Conservation (phyloP, 2,797 vertebrate species). For the Sphaeramia orbicularis region DNA sequence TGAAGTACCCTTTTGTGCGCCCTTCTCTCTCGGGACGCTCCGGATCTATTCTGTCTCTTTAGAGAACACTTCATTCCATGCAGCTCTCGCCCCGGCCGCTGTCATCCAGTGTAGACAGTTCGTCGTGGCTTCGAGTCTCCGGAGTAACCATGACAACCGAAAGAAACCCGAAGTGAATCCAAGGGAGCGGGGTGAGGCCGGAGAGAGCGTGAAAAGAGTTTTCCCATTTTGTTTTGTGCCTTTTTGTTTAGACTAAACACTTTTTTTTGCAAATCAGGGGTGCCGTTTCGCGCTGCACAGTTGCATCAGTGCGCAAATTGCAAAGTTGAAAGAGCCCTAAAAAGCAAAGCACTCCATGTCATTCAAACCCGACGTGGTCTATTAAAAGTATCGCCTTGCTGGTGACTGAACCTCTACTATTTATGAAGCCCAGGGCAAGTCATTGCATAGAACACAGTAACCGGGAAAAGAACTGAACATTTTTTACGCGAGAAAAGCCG, state of each 20-base stretch:
- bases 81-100: slow-evolving; percentile 86
- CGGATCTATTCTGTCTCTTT: slow-evolving; percentile 79
- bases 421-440: slow-evolving; percentile 87
- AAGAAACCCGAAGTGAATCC: slow-evolving; percentile 90
- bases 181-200: slow-evolving; percentile 75
- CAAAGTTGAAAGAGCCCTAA: slow-evolving; percentile 74
- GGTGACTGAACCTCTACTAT: slow-evolving; percentile 89
- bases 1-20: slow-evolving; percentile 76
- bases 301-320: slow-evolving; percentile 62
- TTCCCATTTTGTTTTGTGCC: slow-evolving; percentile 63
- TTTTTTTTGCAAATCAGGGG: slow-evolving; percentile 38
- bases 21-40: slow-evolving; percentile 61
- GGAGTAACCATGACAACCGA: slow-evolving; percentile 93
- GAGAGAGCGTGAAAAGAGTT: slow-evolving; percentile 74
- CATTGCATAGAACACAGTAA: slow-evolving; percentile 76
- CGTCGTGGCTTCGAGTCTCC: slow-evolving; percentile 87
- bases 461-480: slow-evolving; percentile 66
- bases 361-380: slow-evolving; percentile 87
- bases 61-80: slow-evolving; percentile 85
- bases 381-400: slow-evolving; percentile 91
- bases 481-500: slow-evolving; percentile 56
- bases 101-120: slow-evolving; percentile 88
- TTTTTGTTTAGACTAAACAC: slow-evolving; percentile 54
- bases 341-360: slow-evolving; percentile 79
- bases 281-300: slow-evolving; percentile 54